Evolutionary conservation across 2,113 vertebrate species (phyloP).

Genomic region (Mungos mungo): DNA sequence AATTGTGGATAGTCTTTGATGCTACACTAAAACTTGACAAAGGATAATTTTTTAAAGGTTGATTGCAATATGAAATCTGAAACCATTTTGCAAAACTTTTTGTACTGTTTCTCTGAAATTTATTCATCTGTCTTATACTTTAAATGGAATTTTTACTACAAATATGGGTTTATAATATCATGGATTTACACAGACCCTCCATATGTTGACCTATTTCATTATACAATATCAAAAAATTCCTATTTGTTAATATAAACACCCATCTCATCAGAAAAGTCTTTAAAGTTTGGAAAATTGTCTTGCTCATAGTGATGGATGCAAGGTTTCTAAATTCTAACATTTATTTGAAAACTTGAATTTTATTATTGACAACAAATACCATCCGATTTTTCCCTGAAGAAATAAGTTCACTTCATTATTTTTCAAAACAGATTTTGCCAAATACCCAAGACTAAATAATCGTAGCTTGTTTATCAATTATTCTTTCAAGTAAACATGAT

Average conservation of each 20-base stretch:
- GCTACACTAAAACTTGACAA: background rate
- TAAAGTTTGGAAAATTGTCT: background rate
- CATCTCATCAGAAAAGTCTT: background rate
- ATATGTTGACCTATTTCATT: background rate
- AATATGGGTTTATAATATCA: background rate
- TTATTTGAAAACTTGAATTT: background rate
- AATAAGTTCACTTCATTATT: background rate
- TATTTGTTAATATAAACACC: background rate
- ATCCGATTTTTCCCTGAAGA: background rate
- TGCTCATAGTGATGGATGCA: background rate
- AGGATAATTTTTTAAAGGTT: background rate
- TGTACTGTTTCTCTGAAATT: background rate
- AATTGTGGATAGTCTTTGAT: background rate
- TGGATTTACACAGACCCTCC: background rate
- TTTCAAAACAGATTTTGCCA: background rate
- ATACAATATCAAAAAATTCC: background rate
- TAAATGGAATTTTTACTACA: background rate
- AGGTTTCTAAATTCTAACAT: background rate
- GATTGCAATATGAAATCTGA: background rate
- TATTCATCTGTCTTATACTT: background rate
- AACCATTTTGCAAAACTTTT: background rate
- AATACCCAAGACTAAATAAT: background rate
- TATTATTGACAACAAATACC: background rate
- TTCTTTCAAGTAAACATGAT: constrained; percentile 16
- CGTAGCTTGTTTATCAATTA: background rate